A percentile compares a stretch with the other conserved stretches of the same genome.
phyloP scores from a whole-genome alignment of 2,797 vertebrate species.

The Argya squamiceps region DNA sequence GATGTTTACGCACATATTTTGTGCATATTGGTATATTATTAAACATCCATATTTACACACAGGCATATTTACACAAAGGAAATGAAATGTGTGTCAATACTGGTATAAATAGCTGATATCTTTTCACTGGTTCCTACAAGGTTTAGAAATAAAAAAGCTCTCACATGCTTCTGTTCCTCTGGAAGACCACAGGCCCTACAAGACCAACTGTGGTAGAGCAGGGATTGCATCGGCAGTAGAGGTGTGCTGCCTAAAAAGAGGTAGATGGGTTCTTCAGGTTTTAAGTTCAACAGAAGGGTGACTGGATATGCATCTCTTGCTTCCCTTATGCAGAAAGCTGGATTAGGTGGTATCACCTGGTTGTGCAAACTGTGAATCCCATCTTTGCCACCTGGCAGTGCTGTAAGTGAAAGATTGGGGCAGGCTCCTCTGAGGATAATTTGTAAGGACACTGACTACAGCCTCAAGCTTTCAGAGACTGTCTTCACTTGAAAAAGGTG shows the following conservation, averaged over 20 bases:
- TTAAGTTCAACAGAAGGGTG: not conserved
- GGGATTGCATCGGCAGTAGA: not conserved
- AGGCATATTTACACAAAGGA: not conserved
- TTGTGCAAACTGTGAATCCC: not conserved
- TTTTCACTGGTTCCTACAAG: not conserved
- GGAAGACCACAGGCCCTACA: not conserved
- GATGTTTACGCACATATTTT: not conserved
- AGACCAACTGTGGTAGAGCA: not conserved
- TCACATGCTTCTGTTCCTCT: not conserved
- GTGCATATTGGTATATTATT: not conserved
- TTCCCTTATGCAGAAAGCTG: not conserved
- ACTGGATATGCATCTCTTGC: not conserved
- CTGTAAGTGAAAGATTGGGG: not conserved
- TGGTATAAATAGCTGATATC: not conserved
- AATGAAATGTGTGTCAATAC: not conserved
- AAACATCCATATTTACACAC: not conserved
- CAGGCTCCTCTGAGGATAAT: not conserved
- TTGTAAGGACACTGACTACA: not conserved
- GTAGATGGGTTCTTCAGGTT: not conserved
- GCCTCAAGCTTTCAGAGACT: not conserved
- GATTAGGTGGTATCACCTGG: not conserved
- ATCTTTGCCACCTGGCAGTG: not conserved
- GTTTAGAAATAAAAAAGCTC: not conserved
- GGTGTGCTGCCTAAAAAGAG: not conserved
- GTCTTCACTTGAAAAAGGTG: not conserved